phyloP scores from a whole-genome alignment of 2,888 invertebrate species.

The Lucinisca nassula region DNA sequence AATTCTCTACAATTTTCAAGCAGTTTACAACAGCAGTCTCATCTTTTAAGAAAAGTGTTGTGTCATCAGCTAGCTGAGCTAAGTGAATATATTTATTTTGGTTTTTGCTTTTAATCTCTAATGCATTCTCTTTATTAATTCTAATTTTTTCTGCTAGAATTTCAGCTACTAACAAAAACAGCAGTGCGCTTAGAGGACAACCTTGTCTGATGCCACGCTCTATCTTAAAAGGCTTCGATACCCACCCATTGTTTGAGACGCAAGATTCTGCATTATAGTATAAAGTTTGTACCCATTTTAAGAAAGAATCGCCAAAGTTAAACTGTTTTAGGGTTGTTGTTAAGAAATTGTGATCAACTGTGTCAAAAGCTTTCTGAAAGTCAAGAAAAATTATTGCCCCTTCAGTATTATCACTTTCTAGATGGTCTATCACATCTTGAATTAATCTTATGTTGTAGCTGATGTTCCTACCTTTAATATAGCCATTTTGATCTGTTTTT shows the following conservation, averaged over 20 bases:
- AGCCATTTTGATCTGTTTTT: conserved; percentile 19
- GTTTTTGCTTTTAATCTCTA: too few relatives aligned
- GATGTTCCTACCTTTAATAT: conserved; percentile 19
- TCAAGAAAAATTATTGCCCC: conserved; percentile 23
- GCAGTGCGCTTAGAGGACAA: conserved; percentile 9
- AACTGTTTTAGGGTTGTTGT: neutral
- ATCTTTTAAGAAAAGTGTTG: conserved; percentile 2
- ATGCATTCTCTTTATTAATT: neutral
- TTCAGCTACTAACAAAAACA: conserved; percentile 20
- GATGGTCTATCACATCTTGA: conserved; percentile 19
- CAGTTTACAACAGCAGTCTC: neutral
- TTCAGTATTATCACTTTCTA: conserved; percentile 11
- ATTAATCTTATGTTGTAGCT: conserved; percentile 26
- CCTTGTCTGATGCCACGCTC: conserved; percentile 18
- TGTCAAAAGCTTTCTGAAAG: neutral
- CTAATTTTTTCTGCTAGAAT: conserved; percentile 10
- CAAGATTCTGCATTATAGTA: neutral
- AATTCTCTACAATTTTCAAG: neutral
- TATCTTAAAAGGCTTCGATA: neutral
- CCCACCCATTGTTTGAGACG: conserved; percentile 13
- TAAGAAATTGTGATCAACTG: neutral
- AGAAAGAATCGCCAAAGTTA: neutral
- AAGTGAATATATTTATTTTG: too few relatives aligned
- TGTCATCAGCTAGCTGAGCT: conserved; percentile 24
- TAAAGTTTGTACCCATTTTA: neutral